Base-by-base conservation (phyloP, 2,113 vertebrate species). In the Trichechus manatus region DNA sequence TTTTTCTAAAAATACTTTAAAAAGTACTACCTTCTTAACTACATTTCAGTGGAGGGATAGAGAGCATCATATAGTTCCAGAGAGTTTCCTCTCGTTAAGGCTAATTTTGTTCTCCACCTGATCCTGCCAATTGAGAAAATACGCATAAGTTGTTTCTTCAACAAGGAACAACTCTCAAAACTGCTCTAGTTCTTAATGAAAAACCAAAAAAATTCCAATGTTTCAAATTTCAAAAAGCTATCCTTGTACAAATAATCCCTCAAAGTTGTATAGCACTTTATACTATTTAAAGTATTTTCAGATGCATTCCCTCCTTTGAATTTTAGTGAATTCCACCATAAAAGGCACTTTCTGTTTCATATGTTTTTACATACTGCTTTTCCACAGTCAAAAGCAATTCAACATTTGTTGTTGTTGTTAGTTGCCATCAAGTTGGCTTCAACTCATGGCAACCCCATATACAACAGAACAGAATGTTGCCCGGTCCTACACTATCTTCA, bases 51-150 rank as follows among this genome's bases (percentile, higher is more conserved):
- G 39, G n/a, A 64, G 4, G 20, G 31, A 88, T 93, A 59, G 70
- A 59, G 9, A 86, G 17, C 6, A 47, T 80, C 27, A 36, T 80
- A 66, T 25, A 89, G 53, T 89, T 44, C 8, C 47, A 83, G 39
- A 81, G 23, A 89, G 29, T 91, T 94, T 93, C 50, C 47, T 95
- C 44, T 94, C 29, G 29, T 80, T 5, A 88, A 95, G 56, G 74
- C 29, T 95, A 59, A 88, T 92, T 96, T 88, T 96, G n/a, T 92
- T 96, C 44, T 95, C n/a, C 64, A 66, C 59, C 91, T 84, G 56
- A 82, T 82, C 42, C 59, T 97, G 90, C 83, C 94, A 89, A 96
- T 17, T 89, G 39, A 77, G 82, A 84, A 95, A 80, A 93, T 86
- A 87, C 93, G 75, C 75, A 36, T 33, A 25, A 68, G 36, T 91